Evolutionary conservation across 2,113 vertebrate genomes (phyloP).

Genomic region (Fukomys damarensis): DNA sequence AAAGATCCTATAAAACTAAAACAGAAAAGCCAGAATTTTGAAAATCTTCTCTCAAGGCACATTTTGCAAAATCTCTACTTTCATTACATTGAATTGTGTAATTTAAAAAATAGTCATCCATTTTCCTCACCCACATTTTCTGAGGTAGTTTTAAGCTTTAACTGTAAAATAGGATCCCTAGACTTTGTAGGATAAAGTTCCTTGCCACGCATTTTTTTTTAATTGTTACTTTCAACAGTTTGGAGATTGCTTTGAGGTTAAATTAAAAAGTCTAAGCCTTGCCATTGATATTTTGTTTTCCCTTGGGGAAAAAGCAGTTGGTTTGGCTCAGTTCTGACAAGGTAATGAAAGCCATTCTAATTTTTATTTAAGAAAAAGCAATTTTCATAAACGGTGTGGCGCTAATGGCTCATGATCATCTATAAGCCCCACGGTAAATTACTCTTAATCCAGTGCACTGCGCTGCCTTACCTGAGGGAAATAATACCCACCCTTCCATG

Average conservation of each 20-base stretch:
- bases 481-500: constrained; percentile 92
- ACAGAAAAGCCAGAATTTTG: neutral
- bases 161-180: neutral
- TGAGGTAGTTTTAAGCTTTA: neutral
- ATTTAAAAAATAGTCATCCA: neutral
- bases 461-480: constrained; percentile 97
- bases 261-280: neutral
- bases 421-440: constrained; percentile 98
- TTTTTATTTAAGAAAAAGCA: constrained; percentile 92
- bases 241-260: constrained; percentile 49
- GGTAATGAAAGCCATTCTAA: constrained; percentile 85
- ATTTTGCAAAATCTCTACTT: neutral
- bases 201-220: neutral
- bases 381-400: constrained; percentile 92
- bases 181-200: neutral
- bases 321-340: constrained; percentile 63
- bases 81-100: neutral
- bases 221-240: neutral
- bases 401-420: constrained; percentile 95
- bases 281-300: constrained; percentile 67
- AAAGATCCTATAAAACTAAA: neutral
- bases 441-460: constrained; percentile 97
- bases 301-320: constrained; percentile 20
- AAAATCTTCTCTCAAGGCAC: neutral
- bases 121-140: neutral